phyloP scores from a whole-genome alignment of 1,140 invertebrate genomes.

The Drosophila cardini region DNA sequence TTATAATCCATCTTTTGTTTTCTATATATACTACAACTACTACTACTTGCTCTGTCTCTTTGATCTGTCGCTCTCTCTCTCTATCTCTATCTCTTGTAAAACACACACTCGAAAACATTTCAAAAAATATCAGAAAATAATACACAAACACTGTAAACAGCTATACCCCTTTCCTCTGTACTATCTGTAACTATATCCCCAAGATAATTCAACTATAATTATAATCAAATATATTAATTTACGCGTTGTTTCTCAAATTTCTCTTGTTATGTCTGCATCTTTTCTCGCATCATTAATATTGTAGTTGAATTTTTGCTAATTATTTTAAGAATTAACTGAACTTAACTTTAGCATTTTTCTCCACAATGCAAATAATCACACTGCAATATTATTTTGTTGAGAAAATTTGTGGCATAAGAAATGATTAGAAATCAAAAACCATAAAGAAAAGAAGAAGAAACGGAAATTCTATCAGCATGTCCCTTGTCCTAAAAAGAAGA shows the following conservation, averaged over 20 bases:
- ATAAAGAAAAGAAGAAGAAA: no score
- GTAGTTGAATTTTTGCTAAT: slow-evolving; percentile 79
- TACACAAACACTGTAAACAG: slow-evolving; percentile 29
- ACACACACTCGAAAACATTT: slow-evolving; percentile 25
- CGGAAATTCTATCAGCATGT: slow-evolving; percentile 52
- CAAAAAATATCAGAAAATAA: slow-evolving; percentile 37
- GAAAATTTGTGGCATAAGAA: slow-evolving; percentile 67
- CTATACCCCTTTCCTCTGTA: neutral
- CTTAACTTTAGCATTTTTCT: slow-evolving; percentile 43
- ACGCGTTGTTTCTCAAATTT: slow-evolving; percentile 44
- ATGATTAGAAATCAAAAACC: slow-evolving; percentile 4
- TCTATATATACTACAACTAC: slow-evolving; percentile 49
- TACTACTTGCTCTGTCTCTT: slow-evolving; percentile 56
- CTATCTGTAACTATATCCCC: slow-evolving; percentile 24
- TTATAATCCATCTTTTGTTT: slow-evolving; percentile 46
- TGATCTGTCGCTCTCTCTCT: slow-evolving; percentile 74
- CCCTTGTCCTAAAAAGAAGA: neutral
- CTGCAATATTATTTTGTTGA: slow-evolving; percentile 84
- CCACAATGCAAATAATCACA: slow-evolving; percentile 65
- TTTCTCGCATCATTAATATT: slow-evolving; percentile 84
- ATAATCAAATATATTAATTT: slow-evolving; percentile 15
- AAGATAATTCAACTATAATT: slow-evolving; percentile 26
- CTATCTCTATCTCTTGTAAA: slow-evolving; percentile 21
- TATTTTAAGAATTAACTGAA: slow-evolving; percentile 47
- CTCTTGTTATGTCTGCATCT: slow-evolving; percentile 72